phyloP scores from a whole-genome alignment of 1,140 invertebrate species.

The Pseudomyrmex cubaensis region DNA sequence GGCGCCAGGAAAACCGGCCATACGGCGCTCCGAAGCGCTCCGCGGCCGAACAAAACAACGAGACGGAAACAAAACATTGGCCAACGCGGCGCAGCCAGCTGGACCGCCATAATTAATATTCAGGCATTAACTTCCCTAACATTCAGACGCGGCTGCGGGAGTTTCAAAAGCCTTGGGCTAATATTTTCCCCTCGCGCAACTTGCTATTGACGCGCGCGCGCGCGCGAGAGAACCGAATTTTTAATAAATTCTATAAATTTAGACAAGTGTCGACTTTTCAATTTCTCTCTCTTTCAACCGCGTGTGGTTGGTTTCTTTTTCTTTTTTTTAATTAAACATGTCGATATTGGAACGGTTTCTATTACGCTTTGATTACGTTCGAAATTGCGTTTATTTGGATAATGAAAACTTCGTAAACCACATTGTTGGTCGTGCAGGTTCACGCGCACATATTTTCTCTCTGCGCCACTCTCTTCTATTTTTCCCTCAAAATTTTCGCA shows the following conservation, averaged over 20 bases:
- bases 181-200: slow-evolving; percentile 54
- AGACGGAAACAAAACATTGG: slow-evolving; percentile 75
- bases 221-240: slow-evolving; percentile 25
- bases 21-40: slow-evolving; percentile 30
- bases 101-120: slow-evolving; percentile 79
- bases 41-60: slow-evolving; percentile 67
- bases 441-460: not conserved
- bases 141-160: slow-evolving; percentile 34
- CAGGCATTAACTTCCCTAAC: slow-evolving; percentile 73
- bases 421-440: not conserved
- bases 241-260: slow-evolving; percentile 43
- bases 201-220: slow-evolving; percentile 43
- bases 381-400: not conserved
- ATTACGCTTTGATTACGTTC: slow-evolving; percentile 3
- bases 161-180: slow-evolving; percentile 53
- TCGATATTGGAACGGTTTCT: not conserved
- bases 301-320: too few relatives aligned
- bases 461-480: not conserved
- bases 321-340: not conserved
- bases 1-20: slow-evolving; percentile 44
- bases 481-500: not conserved
- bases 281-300: not conserved
- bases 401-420: not conserved
- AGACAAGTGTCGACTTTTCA: slow-evolving; percentile 4
- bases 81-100: slow-evolving; percentile 67